Evolutionary conservation across 2,113 vertebrate genomes (phyloP).

Genomic region (Gymnocephalus cernua): DNA sequence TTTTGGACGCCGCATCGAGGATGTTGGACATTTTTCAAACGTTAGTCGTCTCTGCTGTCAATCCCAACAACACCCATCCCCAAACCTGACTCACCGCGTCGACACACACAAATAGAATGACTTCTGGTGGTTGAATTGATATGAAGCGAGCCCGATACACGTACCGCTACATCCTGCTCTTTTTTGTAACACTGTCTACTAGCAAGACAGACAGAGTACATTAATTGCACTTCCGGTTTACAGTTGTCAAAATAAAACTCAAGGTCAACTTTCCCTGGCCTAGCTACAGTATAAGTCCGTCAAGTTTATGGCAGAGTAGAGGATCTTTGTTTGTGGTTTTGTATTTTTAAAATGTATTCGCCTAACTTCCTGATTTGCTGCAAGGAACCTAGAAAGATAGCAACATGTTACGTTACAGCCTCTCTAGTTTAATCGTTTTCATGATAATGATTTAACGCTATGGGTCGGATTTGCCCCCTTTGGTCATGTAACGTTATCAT

Average conservation of each 20-base stretch:
- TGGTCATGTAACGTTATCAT: too few relatives aligned
- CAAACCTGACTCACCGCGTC: slow-evolving; percentile 30
- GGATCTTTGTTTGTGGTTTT: neutral
- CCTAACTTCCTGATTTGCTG: neutral
- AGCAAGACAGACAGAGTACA: rapidly evolving
- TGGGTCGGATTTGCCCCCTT: too few relatives aligned
- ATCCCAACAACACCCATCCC: slow-evolving; percentile 68
- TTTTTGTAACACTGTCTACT: neutral
- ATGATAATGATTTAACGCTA: too few relatives aligned
- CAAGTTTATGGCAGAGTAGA: too few relatives aligned
- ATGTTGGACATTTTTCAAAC: slow-evolving; percentile 88
- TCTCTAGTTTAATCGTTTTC: too few relatives aligned
- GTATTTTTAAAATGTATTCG: neutral
- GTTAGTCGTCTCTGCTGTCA: slow-evolving; percentile 50
- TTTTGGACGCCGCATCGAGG: slow-evolving; percentile 86
- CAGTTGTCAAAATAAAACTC: slow-evolving; percentile 46
- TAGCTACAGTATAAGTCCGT: rapidly evolving
- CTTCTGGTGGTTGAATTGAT: slow-evolving; percentile 27
- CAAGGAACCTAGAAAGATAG: too few relatives aligned
- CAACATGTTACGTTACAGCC: too few relatives aligned
- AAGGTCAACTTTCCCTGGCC: rapidly evolving
- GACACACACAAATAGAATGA: slow-evolving; percentile 3
- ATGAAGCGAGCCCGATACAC: slow-evolving; percentile 32
- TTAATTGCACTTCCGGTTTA: slow-evolving; percentile 27
- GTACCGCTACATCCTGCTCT: slow-evolving; percentile 74